phyloP scores from a whole-genome alignment of 2,888 invertebrate genomes.

The Arctia plantaginis region DNA sequence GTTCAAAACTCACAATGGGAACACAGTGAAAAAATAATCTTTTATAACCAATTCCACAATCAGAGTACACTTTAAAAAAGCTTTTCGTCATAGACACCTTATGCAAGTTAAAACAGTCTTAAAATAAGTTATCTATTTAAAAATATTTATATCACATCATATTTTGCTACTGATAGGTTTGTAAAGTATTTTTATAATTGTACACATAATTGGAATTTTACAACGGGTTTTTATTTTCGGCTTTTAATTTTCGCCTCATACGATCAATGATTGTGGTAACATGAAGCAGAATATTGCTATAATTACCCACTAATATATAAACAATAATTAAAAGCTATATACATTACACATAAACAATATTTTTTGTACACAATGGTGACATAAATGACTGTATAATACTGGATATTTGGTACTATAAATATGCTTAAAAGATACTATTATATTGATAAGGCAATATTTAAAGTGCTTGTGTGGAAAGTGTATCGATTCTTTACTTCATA shows the following conservation, averaged over 20 bases:
- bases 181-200: neutral
- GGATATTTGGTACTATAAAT: conserved; percentile 14
- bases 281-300: neutral
- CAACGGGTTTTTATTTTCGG: neutral
- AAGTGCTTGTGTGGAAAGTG: neutral
- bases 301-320: neutral
- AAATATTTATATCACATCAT: neutral
- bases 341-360: conserved; percentile 13
- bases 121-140: neutral
- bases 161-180: neutral
- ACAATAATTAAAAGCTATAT: neutral
- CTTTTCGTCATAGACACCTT: neutral
- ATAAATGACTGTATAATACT: conserved; percentile 39
- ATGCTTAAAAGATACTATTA: neutral
- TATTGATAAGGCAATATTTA: neutral
- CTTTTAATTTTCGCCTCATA: neutral
- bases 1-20: neutral
- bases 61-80: neutral
- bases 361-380: conserved; percentile 50
- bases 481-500: neutral
- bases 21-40: neutral
- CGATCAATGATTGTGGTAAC: neutral
- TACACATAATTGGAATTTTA: neutral
- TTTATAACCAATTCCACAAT: neutral
- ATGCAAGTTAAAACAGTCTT: neutral